Percentiles rank a stretch among this genome's conserved stretches.
phyloP scores from a whole-genome alignment of 2,797 vertebrate genomes.

The Oreochromis grahami region DNA sequence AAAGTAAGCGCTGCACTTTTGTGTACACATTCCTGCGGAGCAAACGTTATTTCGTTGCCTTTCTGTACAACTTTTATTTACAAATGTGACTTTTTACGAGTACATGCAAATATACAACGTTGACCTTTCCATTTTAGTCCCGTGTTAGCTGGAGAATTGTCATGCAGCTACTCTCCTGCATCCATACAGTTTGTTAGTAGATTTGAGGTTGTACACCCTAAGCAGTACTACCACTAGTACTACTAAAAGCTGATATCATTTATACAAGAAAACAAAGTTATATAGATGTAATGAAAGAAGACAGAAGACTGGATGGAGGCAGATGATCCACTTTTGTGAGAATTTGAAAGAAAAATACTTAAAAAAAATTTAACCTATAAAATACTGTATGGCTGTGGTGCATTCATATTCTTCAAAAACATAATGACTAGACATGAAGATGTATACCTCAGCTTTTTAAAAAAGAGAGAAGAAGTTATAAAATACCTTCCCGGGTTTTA shows the following conservation, averaged over 20 bases:
- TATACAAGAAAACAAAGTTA: background rate
- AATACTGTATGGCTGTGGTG: background rate
- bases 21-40: background rate
- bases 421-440: background rate
- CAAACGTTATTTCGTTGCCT: background rate
- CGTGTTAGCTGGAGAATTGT: background rate
- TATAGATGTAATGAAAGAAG: background rate
- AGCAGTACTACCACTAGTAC: background rate
- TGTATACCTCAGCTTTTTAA: background rate
- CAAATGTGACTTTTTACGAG: background rate
- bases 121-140: constrained; percentile 28
- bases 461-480: background rate
- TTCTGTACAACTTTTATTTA: constrained; percentile 24
- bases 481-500: background rate
- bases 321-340: background rate
- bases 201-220: background rate
- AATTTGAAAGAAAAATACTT: background rate
- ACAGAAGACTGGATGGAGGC: background rate
- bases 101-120: constrained; percentile 24
- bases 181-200: background rate
- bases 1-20: background rate
- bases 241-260: background rate
- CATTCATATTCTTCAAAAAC: background rate
- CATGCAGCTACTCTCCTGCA: background rate
- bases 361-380: background rate